A percentile compares a stretch with the other conserved stretches of the same genome.
Conservation (phyloP, 2,113 vertebrate genomes). For the Oenanthe oenanthe region DNA sequence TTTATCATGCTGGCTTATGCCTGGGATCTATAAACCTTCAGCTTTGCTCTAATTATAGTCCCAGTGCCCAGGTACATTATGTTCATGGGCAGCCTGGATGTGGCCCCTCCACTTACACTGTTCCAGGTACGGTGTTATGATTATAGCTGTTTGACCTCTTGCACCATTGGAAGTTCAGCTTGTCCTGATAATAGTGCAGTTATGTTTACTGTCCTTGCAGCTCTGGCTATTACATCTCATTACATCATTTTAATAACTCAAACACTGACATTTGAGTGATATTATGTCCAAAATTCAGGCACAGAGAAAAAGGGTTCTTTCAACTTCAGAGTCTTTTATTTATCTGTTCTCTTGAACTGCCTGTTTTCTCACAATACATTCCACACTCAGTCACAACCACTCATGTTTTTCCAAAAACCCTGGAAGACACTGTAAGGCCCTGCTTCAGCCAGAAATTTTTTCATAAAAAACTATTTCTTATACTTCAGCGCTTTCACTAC, state of each 20-base stretch:
- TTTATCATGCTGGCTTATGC: not conserved
- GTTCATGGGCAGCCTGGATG: slow-evolving; percentile 1
- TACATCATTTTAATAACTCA: slow-evolving; percentile 56
- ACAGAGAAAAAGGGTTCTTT: not conserved
- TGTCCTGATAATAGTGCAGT: slow-evolving; percentile 35
- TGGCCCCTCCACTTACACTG: not conserved
- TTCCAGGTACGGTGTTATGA: not conserved
- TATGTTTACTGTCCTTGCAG: slow-evolving; percentile 69
- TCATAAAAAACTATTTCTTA: not conserved
- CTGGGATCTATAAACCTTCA: slow-evolving; percentile 6
- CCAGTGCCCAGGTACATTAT: slow-evolving; percentile 23
- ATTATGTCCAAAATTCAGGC: slow-evolving; percentile 7
- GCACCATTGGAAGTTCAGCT: slow-evolving; percentile 39
- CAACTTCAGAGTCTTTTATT: not conserved
- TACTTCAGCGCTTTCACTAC: not conserved
- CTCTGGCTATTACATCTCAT: slow-evolving; percentile 49
- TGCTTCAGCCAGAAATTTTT: not conserved
- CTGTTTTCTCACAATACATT: slow-evolving; percentile 43
- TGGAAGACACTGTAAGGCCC: not conserved
- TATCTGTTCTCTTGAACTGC: not conserved
- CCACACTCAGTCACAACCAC: not conserved
- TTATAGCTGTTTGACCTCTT: slow-evolving; percentile 45
- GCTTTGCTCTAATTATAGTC: slow-evolving; percentile 9
- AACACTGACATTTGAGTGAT: slow-evolving; percentile 14
- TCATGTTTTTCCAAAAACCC: slow-evolving; percentile 26